A percentile compares a stretch with the other conserved stretches of the same genome.
Evolutionary conservation across 2,888 invertebrate species (phyloP).

Genomic region (Acleris holmiana): DNA sequence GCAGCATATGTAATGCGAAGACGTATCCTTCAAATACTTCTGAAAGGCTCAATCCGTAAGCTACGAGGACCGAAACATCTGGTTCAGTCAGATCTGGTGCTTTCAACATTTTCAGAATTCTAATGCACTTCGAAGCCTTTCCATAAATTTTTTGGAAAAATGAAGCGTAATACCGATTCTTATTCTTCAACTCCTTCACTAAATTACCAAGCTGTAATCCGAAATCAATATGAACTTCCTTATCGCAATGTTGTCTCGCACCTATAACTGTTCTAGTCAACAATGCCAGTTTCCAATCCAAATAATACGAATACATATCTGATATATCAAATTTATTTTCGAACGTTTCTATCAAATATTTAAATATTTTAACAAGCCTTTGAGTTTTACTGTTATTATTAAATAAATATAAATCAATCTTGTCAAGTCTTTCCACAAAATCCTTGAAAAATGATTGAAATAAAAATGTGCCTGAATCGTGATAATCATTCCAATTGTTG

Average conservation of each 20-base stretch:
- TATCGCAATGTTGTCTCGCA: slow-evolving; percentile 12
- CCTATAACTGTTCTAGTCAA: slow-evolving; percentile 41
- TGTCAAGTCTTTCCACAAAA: slow-evolving; percentile 44
- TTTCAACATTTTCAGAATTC: neutral
- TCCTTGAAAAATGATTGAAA: slow-evolving; percentile 39
- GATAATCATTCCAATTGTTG: slow-evolving; percentile 43
- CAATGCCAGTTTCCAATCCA: slow-evolving; percentile 48
- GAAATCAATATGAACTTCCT: slow-evolving; percentile 40
- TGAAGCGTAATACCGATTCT: slow-evolving; percentile 39
- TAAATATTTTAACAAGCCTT: slow-evolving; percentile 43
- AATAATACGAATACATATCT: slow-evolving; percentile 49
- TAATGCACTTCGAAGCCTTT: slow-evolving; percentile 4
- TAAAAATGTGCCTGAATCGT: slow-evolving; percentile 35
- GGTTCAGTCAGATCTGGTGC: neutral
- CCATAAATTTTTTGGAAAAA: slow-evolving; percentile 27
- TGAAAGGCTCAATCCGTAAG: slow-evolving; percentile 35
- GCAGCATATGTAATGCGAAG: slow-evolving; percentile 47
- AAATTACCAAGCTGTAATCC: slow-evolving; percentile 46
- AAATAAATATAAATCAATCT: no score
- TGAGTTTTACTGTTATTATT: no score
- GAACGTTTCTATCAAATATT: slow-evolving; percentile 43
- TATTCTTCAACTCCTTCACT: slow-evolving; percentile 43
- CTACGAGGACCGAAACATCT: slow-evolving; percentile 33
- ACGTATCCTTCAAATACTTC: slow-evolving; percentile 44
- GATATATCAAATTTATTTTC: slow-evolving; percentile 40